These are phyloP conservation scores for Australoheros scitulus DNA, from an alignment of 2,113 vertebrate genomes.

Conservation along the genomic window DNA sequence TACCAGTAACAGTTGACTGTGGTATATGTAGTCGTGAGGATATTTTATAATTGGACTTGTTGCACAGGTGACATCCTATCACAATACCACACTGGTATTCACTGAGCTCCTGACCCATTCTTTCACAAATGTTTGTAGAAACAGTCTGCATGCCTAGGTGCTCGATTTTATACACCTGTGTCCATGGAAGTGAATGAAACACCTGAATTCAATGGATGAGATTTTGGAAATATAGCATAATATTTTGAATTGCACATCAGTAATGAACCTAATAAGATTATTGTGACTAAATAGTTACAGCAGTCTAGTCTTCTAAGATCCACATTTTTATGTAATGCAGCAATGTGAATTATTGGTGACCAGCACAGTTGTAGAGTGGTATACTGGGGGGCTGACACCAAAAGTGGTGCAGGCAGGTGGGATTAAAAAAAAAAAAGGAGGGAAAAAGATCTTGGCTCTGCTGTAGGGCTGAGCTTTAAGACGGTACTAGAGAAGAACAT, in stretches of 20 bases:
- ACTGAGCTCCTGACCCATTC: too few relatives aligned
- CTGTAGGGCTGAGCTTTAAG: conserved; percentile 29
- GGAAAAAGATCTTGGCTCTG: background rate
- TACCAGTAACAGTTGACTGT: too few relatives aligned
- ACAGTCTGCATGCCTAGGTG: too few relatives aligned
- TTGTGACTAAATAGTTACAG: background rate
- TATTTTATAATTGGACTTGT: too few relatives aligned
- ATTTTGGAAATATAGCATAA: too few relatives aligned
- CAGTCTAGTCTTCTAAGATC: conserved; percentile 5
- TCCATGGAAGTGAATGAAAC: too few relatives aligned
- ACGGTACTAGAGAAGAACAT: background rate
- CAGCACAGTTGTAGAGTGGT: background rate
- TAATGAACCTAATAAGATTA: background rate
- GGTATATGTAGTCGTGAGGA: too few relatives aligned
- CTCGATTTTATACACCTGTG: too few relatives aligned
- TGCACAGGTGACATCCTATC: too few relatives aligned
- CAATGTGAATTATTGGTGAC: conserved; percentile 15
- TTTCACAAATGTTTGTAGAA: too few relatives aligned
- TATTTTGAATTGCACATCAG: background rate
- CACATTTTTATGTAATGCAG: conserved; percentile 18
- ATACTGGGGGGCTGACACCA: conserved; percentile 4
- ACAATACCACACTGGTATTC: too few relatives aligned
- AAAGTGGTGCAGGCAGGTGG: conserved; percentile 26
- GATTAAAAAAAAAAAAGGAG: background rate
- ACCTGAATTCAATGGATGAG: too few relatives aligned